These are phyloP conservation scores for Olivierus martensii DNA, from an alignment of 1,140 invertebrate genomes.

Conservation along the genomic window DNA sequence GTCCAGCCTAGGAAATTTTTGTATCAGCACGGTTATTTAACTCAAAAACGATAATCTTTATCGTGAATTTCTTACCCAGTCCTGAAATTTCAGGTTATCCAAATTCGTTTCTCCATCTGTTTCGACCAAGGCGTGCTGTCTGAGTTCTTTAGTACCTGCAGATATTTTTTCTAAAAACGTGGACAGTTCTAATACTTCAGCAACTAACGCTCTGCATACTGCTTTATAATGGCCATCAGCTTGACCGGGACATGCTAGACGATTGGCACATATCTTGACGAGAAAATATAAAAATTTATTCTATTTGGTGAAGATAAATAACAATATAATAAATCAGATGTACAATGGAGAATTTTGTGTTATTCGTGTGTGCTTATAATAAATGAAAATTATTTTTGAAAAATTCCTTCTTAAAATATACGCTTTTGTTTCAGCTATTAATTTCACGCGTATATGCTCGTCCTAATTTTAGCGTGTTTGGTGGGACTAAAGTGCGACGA, in stretches of 20 bases:
- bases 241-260: conserved; percentile 41
- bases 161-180: conserved; percentile 74
- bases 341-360: too few relatives aligned
- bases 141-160: conserved; percentile 30
- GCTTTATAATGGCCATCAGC: conserved; percentile 75
- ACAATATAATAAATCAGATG: too few relatives aligned
- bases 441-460: too few relatives aligned
- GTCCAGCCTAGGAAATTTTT: conserved; percentile 63
- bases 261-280: conserved; percentile 49
- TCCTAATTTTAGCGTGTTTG: too few relatives aligned
- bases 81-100: conserved; percentile 61
- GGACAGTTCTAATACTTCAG: conserved; percentile 75
- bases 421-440: too few relatives aligned
- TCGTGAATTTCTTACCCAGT: conserved; percentile 54
- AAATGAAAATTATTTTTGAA: too few relatives aligned
- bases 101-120: conserved; percentile 34
- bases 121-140: conserved; percentile 18
- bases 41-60: neutral
- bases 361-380: too few relatives aligned
- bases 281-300: too few relatives aligned
- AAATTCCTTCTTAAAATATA: too few relatives aligned
- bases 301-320: too few relatives aligned
- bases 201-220: conserved; percentile 75
- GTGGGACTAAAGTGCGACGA: too few relatives aligned
- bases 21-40: too few relatives aligned